Evolutionary conservation across 1,140 invertebrate species (phyloP).

Genomic region (Andrena cerasifolii): DNA sequence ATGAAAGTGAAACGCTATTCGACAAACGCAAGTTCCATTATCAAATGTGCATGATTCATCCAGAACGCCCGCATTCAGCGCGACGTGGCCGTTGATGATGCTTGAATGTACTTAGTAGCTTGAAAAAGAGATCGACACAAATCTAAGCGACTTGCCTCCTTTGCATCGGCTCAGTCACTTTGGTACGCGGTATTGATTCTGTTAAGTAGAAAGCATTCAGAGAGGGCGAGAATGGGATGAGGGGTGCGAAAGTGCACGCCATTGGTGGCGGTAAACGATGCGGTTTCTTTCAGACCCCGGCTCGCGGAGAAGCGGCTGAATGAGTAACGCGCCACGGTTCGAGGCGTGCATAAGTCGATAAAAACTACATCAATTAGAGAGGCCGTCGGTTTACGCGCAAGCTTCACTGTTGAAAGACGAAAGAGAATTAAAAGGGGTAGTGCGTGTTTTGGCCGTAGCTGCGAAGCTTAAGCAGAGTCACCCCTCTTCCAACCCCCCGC

Average conservation of each 20-base stretch:
- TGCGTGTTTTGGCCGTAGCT: conserved; percentile 62
- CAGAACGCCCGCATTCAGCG: conserved; percentile 6
- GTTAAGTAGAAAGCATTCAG: conserved; percentile 68
- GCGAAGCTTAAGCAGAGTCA: conserved; percentile 67
- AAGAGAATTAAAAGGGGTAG: conserved; percentile 68
- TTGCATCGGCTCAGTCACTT: conserved; percentile 59
- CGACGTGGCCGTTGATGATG: conserved; percentile 6
- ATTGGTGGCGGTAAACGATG: conserved; percentile 76
- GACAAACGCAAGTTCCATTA: too few species aligned
- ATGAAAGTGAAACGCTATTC: not conserved
- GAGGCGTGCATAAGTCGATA: conserved; percentile 75
- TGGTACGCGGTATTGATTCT: conserved; percentile 69
- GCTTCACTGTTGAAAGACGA: conserved; percentile 67
- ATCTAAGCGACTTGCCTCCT: conserved; percentile 33
- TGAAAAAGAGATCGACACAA: conserved; percentile 40
- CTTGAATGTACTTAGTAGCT: conserved; percentile 35
- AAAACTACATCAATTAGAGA: conserved; percentile 79
- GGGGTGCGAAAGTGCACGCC: conserved; percentile 69
- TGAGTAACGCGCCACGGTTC: conserved; percentile 76
- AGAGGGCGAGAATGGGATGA: conserved; percentile 61
- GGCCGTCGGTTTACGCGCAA: conserved; percentile 67
- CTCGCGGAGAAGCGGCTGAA: conserved; percentile 70
- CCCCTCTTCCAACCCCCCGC: conserved; percentile 53
- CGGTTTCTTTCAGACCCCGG: conserved; percentile 77
- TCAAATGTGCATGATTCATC: conserved; percentile 5